A percentile compares a stretch with the other conserved stretches of the same genome.
Conservation (phyloP, 2,113 vertebrate genomes). For the Labeo catla region DNA sequence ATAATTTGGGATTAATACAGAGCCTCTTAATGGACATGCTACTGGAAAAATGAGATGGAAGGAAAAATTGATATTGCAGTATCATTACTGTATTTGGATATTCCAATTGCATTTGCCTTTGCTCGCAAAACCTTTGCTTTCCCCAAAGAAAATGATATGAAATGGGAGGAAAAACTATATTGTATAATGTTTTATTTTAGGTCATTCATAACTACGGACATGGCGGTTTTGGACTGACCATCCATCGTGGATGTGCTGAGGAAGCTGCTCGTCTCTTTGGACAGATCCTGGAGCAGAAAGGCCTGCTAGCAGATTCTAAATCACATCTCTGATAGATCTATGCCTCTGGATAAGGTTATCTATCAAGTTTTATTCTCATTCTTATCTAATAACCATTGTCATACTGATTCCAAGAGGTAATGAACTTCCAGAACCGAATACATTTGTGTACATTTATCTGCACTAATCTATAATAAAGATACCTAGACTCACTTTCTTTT, state of each 20-base stretch:
- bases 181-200: constrained; percentile 66
- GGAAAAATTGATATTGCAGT: not conserved
- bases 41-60: not conserved
- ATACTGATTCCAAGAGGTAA: not conserved
- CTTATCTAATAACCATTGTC: not conserved
- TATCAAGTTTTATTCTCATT: not conserved
- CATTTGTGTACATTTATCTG: not conserved
- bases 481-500: not conserved
- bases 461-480: constrained; percentile 1
- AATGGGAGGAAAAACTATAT: not conserved
- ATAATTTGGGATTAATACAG: not conserved
- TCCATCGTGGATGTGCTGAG: constrained; percentile 91
- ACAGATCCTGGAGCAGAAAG: constrained; percentile 78
- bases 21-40: not conserved
- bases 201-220: constrained; percentile 98
- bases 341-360: no score
- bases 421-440: not conserved
- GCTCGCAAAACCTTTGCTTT: no score
- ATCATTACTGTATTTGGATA: no score
- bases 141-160: no score
- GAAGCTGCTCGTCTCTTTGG: constrained; percentile 84
- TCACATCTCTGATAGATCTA: constrained; percentile 72
- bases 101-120: no score
- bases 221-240: constrained; percentile 90
- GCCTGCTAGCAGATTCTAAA: constrained; percentile 54